These are phyloP conservation scores for Erynnis tages DNA, from an alignment of 2,888 invertebrate species.

Conservation along the genomic window DNA sequence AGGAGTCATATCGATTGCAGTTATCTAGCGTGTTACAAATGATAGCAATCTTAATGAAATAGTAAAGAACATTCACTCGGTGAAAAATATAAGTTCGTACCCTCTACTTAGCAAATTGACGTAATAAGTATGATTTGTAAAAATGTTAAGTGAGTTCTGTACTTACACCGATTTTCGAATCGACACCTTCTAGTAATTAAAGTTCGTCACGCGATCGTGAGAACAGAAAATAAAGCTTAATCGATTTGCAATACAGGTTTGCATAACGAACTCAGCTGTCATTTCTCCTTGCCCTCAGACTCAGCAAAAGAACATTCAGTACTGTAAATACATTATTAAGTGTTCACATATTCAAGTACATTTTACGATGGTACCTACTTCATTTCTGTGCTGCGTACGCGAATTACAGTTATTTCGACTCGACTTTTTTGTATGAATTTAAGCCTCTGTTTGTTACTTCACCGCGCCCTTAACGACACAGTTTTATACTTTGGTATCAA, in stretches of 20 bases:
- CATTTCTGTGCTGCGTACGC: neutral
- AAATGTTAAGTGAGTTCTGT: constrained; percentile 59
- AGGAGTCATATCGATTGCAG: constrained; percentile 6
- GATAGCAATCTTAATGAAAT: constrained; percentile 20
- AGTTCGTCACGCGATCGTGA: constrained; percentile 69
- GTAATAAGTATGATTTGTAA: constrained; percentile 70
- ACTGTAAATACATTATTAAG: neutral
- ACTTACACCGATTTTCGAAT: constrained; percentile 72
- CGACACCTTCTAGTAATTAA: constrained; percentile 77
- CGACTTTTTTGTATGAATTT: constrained; percentile 5
- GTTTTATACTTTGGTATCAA: too few relatives aligned
- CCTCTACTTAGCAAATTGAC: constrained; percentile 51
- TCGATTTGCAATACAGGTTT: constrained; percentile 72
- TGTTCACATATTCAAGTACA: neutral
- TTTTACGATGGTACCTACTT: neutral
- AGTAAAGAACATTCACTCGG: constrained; percentile 26
- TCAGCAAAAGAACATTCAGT: constrained; percentile 32
- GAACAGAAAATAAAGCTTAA: constrained; percentile 67
- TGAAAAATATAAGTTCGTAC: constrained; percentile 30
- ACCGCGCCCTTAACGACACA: constrained; percentile 51
- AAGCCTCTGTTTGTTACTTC: constrained; percentile 6
- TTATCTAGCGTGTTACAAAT: neutral
- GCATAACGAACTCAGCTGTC: constrained; percentile 51
- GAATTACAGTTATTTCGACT: neutral
- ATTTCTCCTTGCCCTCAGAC: constrained; percentile 60